Percentiles rank a stretch among this genome's conserved stretches.
Conservation (phyloP, 2,797 vertebrate species). For the Ptychadena robeensis region DNA sequence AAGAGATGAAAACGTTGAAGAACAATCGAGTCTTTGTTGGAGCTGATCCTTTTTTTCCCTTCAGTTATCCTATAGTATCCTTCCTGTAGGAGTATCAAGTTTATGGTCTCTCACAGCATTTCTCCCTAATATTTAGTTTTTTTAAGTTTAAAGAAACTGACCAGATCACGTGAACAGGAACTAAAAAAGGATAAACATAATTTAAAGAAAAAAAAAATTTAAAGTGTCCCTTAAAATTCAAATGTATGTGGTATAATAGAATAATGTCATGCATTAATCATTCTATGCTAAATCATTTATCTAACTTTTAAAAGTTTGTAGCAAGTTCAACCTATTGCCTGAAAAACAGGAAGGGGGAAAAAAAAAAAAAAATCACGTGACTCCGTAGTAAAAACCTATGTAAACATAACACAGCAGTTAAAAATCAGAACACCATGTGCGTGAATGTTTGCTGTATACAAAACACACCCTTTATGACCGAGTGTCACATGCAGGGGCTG, state of each 20-base stretch:
- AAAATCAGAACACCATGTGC: slow-evolving; percentile 24
- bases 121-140: not conserved
- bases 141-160: not conserved
- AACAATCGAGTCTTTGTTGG: slow-evolving; percentile 57
- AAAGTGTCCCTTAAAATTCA: not conserved
- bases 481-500: slow-evolving; percentile 35
- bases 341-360: not conserved
- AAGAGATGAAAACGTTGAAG: slow-evolving; percentile 51
- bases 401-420: slow-evolving; percentile 4
- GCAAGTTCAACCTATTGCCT: no score
- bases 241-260: no score
- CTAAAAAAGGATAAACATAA: not conserved
- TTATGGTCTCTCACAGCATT: slow-evolving; percentile 13
- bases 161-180: not conserved
- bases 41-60: slow-evolving; percentile 24
- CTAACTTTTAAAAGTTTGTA: not conserved
- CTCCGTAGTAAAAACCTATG: not conserved
- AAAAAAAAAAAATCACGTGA: not conserved
- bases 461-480: slow-evolving; percentile 49
- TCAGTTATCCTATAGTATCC: slow-evolving; percentile 55
- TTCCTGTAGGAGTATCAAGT: slow-evolving; percentile 59
- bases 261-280: no score
- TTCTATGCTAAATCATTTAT: no score
- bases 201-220: not conserved
- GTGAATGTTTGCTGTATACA: slow-evolving; percentile 46